Evolutionary conservation across 1,140 invertebrate genomes (phyloP), one percentile per base, ranked within the genome.

Genomic region (Andrena cerasifolii): DNA sequence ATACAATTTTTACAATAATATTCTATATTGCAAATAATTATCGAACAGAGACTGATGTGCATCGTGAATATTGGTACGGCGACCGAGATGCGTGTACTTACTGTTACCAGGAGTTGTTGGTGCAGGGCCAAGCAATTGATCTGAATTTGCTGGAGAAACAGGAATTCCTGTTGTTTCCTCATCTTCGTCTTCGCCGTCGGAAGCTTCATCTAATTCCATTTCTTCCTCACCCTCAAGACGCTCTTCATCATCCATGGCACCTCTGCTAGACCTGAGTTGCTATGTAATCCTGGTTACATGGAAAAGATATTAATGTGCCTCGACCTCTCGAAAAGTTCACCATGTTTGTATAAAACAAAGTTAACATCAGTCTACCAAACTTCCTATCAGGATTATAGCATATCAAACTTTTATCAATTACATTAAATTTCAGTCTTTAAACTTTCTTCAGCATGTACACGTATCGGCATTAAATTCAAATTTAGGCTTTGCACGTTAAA

Each of bases 121-220:
- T 80, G 80, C 74, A 56, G 86, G 82, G 73, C 90, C 89, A 65
- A 93, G 88, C 81, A 93, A 80, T 71, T 92, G 92, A 81, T 93
- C 92, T 6, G 91, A 92, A 72, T 91, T 92, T 28, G 90, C 91
- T 28, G 92, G 92, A 21, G 92, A 93, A 59, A 92, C 87, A 43
- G 91, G 88, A 40, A 92, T 92, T 16, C 90, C 91, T 53, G 90
- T 82, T 67, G 89, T 88, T 62, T 93, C 92, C 62, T 93, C 92
- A 68, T 93, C 91, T 58, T 92, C 92, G 61, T 93, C 92, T 62
- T 92, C 92, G 12, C 91, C 92, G 70, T 91, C 92, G 0, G 92
- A 92, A 71, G 90, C 91, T 79, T 93, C 92, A 67, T 93, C 93
- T 40, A 93, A 83, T 83, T 93, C 93, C 91, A 93, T 92, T 89